phyloP scores from a whole-genome alignment of 2,888 invertebrate species.

The Keiferia lycopersicella region DNA sequence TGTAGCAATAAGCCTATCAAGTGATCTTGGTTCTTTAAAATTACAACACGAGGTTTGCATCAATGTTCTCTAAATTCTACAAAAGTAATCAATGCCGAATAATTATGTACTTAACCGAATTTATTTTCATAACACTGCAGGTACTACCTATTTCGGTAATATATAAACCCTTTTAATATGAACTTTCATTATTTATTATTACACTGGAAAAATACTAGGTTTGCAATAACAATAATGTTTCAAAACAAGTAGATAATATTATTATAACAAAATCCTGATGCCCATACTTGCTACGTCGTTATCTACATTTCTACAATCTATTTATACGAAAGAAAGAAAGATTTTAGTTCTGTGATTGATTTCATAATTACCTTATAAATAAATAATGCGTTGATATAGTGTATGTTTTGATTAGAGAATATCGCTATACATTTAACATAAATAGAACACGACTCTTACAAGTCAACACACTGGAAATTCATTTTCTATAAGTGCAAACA shows the following conservation, averaged over 20 bases:
- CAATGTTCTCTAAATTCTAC: constrained; percentile 37
- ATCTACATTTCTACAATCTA: constrained; percentile 77
- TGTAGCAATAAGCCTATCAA: constrained; percentile 72
- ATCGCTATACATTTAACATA: constrained; percentile 49
- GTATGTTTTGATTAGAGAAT: constrained; percentile 51
- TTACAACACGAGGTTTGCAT: constrained; percentile 63
- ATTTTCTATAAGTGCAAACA: constrained; percentile 27
- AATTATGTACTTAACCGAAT: constrained; percentile 11
- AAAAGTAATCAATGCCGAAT: constrained; percentile 16
- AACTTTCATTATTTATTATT: constrained; percentile 13
- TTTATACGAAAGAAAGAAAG: constrained; percentile 51
- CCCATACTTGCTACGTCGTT: constrained; percentile 59
- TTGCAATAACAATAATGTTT: constrained; percentile 11
- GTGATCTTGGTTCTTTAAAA: constrained; percentile 75
- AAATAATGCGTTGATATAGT: constrained; percentile 60
- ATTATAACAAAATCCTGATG: constrained; percentile 26
- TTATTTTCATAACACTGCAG: constrained; percentile 8
- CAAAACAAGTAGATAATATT: constrained; percentile 6
- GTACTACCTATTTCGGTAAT: constrained; percentile 20
- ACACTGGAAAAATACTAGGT: constrained; percentile 20
- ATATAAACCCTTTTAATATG: constrained; percentile 17
- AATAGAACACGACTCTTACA: not conserved
- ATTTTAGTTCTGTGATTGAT: constrained; percentile 46
- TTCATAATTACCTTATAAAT: constrained; percentile 62
- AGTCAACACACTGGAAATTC: constrained; percentile 15